phyloP scores from a whole-genome alignment of 2,797 vertebrate genomes.

The Gymnothorax javanicus region DNA sequence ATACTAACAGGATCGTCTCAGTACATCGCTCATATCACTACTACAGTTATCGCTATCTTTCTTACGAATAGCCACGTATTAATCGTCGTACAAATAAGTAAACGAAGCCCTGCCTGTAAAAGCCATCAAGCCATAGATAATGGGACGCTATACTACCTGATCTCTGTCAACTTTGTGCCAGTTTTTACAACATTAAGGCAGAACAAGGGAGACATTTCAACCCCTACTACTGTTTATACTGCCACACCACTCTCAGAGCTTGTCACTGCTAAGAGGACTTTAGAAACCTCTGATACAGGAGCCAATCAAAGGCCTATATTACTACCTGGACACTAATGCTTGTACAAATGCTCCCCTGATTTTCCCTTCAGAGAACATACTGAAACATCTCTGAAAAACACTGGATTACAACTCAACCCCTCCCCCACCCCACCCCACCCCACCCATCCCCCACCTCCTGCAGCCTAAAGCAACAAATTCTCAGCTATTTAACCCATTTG shows the following conservation, averaged over 20 bases:
- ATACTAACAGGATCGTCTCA: constrained; percentile 18
- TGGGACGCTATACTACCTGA: constrained; percentile 12
- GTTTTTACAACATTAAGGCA: constrained; percentile 10
- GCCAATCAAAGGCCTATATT: not conserved
- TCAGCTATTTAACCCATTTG: too few relatives aligned
- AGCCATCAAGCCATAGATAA: constrained; percentile 2
- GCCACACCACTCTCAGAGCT: constrained; percentile 10
- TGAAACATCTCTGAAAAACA: constrained; percentile 21
- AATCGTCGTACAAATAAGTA: not conserved
- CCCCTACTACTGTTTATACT: not conserved
- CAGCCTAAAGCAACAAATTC: not conserved
- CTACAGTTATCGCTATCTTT: constrained; percentile 1
- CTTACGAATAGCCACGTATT: constrained; percentile 36
- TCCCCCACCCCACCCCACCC: too few relatives aligned
- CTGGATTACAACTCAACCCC: too few relatives aligned
- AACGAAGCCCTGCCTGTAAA: constrained; percentile 10
- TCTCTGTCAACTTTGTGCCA: constrained; percentile 26
- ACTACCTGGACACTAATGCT: not conserved
- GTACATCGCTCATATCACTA: not conserved
- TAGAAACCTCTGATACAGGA: not conserved
- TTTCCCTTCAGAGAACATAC: not conserved
- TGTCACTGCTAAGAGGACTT: not conserved
- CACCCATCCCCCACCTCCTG: too few relatives aligned
- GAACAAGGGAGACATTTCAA: constrained; percentile 2
- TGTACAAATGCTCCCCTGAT: not conserved